Evolutionary conservation across 1,140 invertebrate species (phyloP).

Genomic region (Probaryconus sp.): DNA sequence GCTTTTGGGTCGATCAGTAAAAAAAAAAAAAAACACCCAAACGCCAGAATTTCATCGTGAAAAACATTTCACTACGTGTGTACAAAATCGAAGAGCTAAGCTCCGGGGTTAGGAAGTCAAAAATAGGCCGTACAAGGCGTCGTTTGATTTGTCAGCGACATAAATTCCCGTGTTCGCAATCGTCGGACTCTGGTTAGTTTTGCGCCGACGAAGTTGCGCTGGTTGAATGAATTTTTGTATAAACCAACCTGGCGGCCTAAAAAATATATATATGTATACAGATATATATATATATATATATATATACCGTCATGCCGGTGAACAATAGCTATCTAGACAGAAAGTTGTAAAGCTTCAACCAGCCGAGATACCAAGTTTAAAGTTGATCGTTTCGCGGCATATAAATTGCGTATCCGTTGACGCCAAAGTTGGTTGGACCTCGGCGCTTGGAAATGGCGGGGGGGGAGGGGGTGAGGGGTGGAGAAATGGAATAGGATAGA

Average conservation of each 20-base stretch:
- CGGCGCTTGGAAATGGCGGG: constrained; percentile 8
- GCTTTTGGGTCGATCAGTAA: too few species aligned
- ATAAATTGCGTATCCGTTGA: constrained; percentile 68
- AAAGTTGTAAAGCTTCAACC: constrained; percentile 62
- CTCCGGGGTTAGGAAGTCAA: constrained; percentile 34
- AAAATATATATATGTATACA: too few species aligned
- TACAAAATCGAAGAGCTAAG: too few species aligned
- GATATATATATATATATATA: too few species aligned
- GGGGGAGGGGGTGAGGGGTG: too few species aligned
- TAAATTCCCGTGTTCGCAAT: constrained; percentile 41
- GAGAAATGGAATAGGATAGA: constrained; percentile 41
- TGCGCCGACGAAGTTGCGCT: constrained; percentile 47
- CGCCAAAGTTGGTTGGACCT: constrained; percentile 56
- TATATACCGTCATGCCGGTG: constrained; percentile 59
- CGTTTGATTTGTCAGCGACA: constrained; percentile 34
- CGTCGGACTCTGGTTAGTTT: constrained; percentile 52
- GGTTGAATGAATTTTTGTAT: constrained; percentile 56
- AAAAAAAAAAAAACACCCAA: too few species aligned
- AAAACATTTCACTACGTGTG: too few species aligned
- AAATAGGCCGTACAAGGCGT: constrained; percentile 53
- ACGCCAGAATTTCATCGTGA: too few species aligned
- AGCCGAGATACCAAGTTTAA: constrained; percentile 65
- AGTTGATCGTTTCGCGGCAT: constrained; percentile 67
- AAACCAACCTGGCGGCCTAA: constrained; percentile 53
- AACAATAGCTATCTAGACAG: constrained; percentile 62